Percentiles rank a stretch among this genome's conserved stretches.
Conservation (phyloP, 2,888 invertebrate genomes). For the Agrypnus murinus region DNA sequence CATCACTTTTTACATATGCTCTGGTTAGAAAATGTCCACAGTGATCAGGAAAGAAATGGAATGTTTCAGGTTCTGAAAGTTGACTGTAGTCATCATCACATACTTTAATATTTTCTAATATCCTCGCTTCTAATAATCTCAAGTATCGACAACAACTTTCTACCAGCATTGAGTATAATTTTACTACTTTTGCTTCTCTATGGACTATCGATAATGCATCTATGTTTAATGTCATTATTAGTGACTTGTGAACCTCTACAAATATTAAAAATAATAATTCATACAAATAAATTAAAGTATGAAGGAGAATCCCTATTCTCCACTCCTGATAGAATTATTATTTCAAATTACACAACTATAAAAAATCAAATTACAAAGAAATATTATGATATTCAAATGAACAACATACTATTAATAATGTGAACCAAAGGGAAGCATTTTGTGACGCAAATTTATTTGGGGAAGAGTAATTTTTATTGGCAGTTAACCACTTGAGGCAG, state of each 20-base stretch:
- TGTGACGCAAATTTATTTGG: no score
- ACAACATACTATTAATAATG: no score
- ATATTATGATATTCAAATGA: no score
- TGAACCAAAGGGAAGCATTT: no score
- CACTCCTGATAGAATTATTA: no score
- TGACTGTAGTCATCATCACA: conserved; percentile 55
- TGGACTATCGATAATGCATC: conserved; percentile 84
- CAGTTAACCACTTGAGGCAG: no score
- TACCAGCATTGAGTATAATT: conserved; percentile 83
- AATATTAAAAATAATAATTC: conserved; percentile 47
- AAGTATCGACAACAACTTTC: conserved; percentile 84
- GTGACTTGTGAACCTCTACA: conserved; percentile 68
- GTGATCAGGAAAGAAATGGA: conserved; percentile 83
- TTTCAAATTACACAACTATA: no score
- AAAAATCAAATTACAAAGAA: no score
- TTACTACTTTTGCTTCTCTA: conserved; percentile 76
- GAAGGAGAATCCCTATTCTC: no score
- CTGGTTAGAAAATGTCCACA: conserved; percentile 86
- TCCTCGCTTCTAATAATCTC: conserved; percentile 77
- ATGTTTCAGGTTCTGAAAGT: conserved; percentile 76
- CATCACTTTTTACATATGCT: conserved; percentile 79
- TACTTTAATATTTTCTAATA: conserved; percentile 74
- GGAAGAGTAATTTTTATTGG: no score
- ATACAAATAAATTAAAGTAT: neutral
- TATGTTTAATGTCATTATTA: conserved; percentile 78